Evolutionary conservation across 1,140 invertebrate species (phyloP), one percentile per base, ranked within the genome.

Genomic region (Drosophila subobscura): DNA sequence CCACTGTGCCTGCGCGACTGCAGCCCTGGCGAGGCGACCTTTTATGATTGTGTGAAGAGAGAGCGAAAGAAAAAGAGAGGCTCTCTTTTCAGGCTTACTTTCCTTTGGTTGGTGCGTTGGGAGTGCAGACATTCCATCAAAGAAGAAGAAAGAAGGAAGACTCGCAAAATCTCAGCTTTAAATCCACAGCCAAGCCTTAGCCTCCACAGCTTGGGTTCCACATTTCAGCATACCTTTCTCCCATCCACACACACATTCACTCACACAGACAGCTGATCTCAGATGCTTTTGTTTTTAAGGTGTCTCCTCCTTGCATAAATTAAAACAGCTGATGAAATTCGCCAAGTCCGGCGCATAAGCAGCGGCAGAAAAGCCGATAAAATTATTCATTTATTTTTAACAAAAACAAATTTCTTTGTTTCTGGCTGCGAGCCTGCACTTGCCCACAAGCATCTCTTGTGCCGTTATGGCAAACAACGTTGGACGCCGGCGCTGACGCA

Each of bases 251-350:
- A 49, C 20, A 37, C 27, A 49, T 45, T 7, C 22, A 16, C n/a
- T 8, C 41, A 14, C 42, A 29, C 10, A 10, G 7, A 10, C 5
- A 23, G 10, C 10, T 58, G n/a, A 55, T 56, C 42, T 37, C 3
- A 12, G 33, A 2, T 20, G 16, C 16, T 37, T 37, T 37, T 12
- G 10, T 27, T 27, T 27, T 27, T 27, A 1, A 6, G 33, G 33
- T 65, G 57, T 53, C 70, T 77, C 72, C 72, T 81, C 72, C 72
- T 76, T 77, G 83, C 84, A 88, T 88, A 84, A 89, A 89, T 89
- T 89, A 89, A 89, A 89, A 86, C 57, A 33, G 85, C 80, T 89
- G 85, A 89, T 89, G 85, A 89, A 89, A 89, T 89, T 76, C 54
- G 47, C 50, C 74, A 89, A 73, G 70, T 71, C 47, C 29, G 47